Base-by-base conservation (phyloP, 2,113 vertebrate species). In the Terrapene triunguis region DNA sequence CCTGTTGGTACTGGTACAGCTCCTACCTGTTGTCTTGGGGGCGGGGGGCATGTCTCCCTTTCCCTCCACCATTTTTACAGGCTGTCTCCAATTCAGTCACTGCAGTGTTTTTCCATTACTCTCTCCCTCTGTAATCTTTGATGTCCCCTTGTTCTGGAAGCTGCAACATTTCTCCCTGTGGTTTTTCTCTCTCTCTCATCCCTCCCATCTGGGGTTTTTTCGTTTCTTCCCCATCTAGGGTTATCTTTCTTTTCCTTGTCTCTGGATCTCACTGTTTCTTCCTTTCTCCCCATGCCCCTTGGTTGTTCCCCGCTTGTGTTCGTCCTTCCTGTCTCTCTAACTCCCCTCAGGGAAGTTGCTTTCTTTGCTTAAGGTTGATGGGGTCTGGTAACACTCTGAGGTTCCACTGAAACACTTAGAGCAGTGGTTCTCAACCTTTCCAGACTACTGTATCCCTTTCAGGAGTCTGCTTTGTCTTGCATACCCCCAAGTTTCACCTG, bases 1-100 rank as follows among this genome's bases (percentile, higher is more conserved):
- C 89, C 96, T 97, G 81, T 91, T 94, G 95, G 95, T 97, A 96
- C 95, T 92, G 95, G 96, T 25, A 78, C 42, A 47, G 22, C 24
- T 14, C 12, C 13, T 44, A 44, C 22, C 74, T 78, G 42, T 47
- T 47, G 74, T 78, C 42, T 78, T 78, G 24, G 42, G 24, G 4
- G 19, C 2, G 8, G 5, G 10, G 16, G 65, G 44, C 6, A 47
- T 29, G 12, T 16, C 25, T 44, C 16, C 22, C 38, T 47, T 47
- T 78, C 10, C 17, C 84, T 80, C 24, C n/a, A 27, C 32, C 27
- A 14, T 38, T 83, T 82, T 38, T 81, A 24, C 54, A 83, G 6
- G 42, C n/a, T 35, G n/a, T 80, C 10, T 57, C 76, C 47, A 4
- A 24, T 59, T 8, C 55, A 38, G 74, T 19, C 76, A 29, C 42